Base-by-base conservation (phyloP, 2,797 vertebrate species). In the Crenichthys baileyi region DNA sequence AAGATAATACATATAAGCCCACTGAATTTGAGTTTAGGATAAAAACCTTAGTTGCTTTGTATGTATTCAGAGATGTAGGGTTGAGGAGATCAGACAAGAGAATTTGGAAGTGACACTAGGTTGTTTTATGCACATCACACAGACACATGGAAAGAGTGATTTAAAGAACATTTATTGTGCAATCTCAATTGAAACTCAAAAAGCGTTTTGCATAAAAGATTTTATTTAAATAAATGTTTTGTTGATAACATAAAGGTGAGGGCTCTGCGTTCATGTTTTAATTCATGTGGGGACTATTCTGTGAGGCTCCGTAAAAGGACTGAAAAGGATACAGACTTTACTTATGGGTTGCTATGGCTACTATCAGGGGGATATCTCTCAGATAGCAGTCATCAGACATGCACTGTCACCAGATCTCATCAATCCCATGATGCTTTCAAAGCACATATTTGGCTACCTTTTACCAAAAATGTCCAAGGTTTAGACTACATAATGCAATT, bases 281-380 rank as follows among this genome's bases (percentile, higher is more conserved):
- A 72, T 82, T 75, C 70, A 44, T 78, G 77, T 78, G 65, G 65
- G 58, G 63, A 72, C 44, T 56, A 50, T 8, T 51, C n/a, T 60
- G 65, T 73, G 58, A 77, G 72, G 41, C 71, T 79, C 72, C 12
- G 24, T 24, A 41, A 67, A 24, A 67, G 31, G 12, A 24, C 58
- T 55, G 73, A 48, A 73, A 53, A 53, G 7, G 44, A 82, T 13
- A 50, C 70, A 76, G 48, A 56, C 39, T 83, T 75, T 58, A 9
- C 50, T 9, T 4, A 55, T 73, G 29, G 46, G 83, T 87, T 85
- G 67, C 83, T 72, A 79, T 83, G 86, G 86, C 71, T 83, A 84
- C 67, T 1, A 20, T 56, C 67, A 56, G 15, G 58, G 55, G 51
- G 51, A 75, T 79, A 80, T 63, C 68, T 77, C 67, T 78, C 56